Evolutionary conservation across 2,113 vertebrate species (phyloP).

Genomic region (Speoplatyrhinus poulsoni): DNA sequence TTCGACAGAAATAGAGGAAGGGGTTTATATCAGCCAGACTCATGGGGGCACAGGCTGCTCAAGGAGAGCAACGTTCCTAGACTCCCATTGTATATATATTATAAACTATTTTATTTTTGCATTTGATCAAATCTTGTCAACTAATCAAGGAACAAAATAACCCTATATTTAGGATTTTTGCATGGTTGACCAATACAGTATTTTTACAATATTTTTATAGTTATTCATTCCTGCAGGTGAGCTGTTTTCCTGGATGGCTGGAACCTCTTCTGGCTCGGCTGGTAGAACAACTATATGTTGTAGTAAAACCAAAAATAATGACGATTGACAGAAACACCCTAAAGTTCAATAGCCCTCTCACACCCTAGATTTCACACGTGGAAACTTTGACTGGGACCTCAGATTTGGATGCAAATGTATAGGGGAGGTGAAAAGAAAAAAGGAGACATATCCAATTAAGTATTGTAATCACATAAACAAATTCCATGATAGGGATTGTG

Average conservation of each 20-base stretch:
- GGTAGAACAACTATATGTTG: slow-evolving; percentile 86
- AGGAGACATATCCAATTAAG: slow-evolving; percentile 94
- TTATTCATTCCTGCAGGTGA: slow-evolving; percentile 77
- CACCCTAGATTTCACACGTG: slow-evolving; percentile 80
- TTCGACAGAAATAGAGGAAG: slow-evolving; percentile 88
- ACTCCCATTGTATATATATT: slow-evolving; percentile 84
- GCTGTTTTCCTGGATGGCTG: slow-evolving; percentile 92
- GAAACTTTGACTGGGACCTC: slow-evolving; percentile 96
- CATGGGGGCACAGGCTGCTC: slow-evolving; percentile 87
- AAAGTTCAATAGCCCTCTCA: slow-evolving; percentile 77
- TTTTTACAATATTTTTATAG: background rate
- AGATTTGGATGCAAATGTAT: slow-evolving; percentile 89
- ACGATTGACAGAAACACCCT: slow-evolving; percentile 91
- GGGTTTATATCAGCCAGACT: slow-evolving; percentile 91
- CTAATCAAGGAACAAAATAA: no score
- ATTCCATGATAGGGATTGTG: no score
- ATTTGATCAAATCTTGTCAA: no score
- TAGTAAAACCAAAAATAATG: slow-evolving; percentile 92
- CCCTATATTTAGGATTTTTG: background rate
- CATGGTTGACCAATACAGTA: background rate
- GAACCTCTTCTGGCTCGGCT: slow-evolving; percentile 91
- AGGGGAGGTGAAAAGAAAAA: slow-evolving; percentile 82
- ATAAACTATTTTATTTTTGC: background rate
- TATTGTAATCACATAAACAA: slow-evolving; percentile 48
- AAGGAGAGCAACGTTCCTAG: slow-evolving; percentile 91